Base-by-base conservation (phyloP, 2,113 vertebrate genomes). In the Canis aureus region DNA sequence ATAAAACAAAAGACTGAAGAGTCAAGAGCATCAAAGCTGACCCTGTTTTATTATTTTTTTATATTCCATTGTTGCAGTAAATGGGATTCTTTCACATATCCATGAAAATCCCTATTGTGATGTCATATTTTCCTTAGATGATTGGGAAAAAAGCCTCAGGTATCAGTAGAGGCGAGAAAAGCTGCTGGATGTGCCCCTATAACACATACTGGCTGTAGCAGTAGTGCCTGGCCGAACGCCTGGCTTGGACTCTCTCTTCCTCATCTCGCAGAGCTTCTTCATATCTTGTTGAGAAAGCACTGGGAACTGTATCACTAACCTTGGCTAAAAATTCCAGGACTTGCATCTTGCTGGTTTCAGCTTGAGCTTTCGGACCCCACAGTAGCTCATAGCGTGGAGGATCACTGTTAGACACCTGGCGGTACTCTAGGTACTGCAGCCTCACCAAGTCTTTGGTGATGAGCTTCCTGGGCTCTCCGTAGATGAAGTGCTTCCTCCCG, bases 381-480 rank as follows among this genome's bases (percentile, higher is more conserved):
- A 91, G 81, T 22, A 95, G 91, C 53, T 79, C 32, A 0, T 55
- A 66, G 27, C 0, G 0, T 71, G 62, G 32, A 35, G 79, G 92
- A 29, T 78, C 55, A 25, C 60, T 91, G 38, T 22, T 7, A 1
- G 29, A 9, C 5, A 96, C 27, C 55, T 73, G 69, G 25, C 0
- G 5, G 60, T 91, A 83, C 22, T 71, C 85, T 32, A 95, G 55
- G 80, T 87, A 91, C 35, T 88, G 19, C 2, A 95, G 20, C 17
- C 5, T 96, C 76, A 93, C 35, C 0, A 88, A 66, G 43, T 96
- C 97, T 60, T 91, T 13, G 38, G 53, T 94, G 43, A 97, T 71
- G 25, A 97, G 83, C 29, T 96, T 96, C 59, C 43, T 12, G 10
- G 93, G 93, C 16, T 94, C 95, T 53, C 95, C 55, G 1, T 64